Percentiles rank a stretch among this genome's conserved stretches.
phyloP scores from a whole-genome alignment of 2,888 invertebrate genomes.

The Tinea semifulvella region DNA sequence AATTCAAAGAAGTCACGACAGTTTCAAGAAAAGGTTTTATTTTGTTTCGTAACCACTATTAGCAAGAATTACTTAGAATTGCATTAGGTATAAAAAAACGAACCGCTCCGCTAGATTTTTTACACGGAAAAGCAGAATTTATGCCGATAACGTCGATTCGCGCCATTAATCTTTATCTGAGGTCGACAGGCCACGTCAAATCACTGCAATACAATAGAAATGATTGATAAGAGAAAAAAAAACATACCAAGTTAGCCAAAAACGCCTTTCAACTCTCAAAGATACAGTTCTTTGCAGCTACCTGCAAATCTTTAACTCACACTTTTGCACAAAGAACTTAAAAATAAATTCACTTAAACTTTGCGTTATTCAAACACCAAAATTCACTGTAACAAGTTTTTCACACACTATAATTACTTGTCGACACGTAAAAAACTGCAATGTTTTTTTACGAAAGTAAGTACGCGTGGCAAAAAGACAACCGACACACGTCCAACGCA shows the following conservation, averaged over 20 bases:
- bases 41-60: too few species aligned
- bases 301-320: constrained; percentile 46
- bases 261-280: constrained; percentile 19
- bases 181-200: constrained; percentile 24
- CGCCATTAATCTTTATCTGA: constrained; percentile 11
- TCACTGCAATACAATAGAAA: constrained; percentile 21
- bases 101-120: too few species aligned
- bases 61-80: too few species aligned
- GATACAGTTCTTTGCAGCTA: too few species aligned
- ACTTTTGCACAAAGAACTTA: constrained; percentile 32
- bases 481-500: constrained; percentile 26
- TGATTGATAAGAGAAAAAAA: constrained; percentile 40
- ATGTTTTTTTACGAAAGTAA: constrained; percentile 52
- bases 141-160: constrained; percentile 1
- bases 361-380: constrained; percentile 16
- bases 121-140: neutral
- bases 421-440: neutral
- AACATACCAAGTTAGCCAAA: constrained; percentile 28
- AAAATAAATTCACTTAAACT: constrained; percentile 4
- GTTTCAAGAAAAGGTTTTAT: too few species aligned
- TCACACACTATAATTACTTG: constrained; percentile 1
- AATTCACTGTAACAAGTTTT: constrained; percentile 16
- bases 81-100: too few species aligned
- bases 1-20: too few species aligned
- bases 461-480: constrained; percentile 28